These are phyloP conservation scores for Celastrina argiolus DNA, from an alignment of 2,888 invertebrate species.

Conservation along the genomic window DNA sequence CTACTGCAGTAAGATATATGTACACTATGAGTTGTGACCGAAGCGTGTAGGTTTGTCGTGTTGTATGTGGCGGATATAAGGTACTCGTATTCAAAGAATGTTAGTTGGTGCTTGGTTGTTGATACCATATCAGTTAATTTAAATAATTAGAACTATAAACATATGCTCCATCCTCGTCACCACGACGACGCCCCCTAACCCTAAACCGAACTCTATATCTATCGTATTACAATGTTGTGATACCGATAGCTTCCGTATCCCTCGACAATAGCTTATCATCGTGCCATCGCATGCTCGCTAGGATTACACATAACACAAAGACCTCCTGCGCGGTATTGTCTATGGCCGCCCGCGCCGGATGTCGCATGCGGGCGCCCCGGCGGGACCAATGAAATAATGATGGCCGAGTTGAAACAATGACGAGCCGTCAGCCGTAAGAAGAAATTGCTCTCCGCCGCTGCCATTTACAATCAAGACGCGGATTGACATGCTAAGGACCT, in stretches of 20 bases:
- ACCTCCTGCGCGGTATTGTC: conserved; percentile 55
- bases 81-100: no score
- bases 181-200: background rate
- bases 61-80: no score
- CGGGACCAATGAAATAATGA: conserved; percentile 69
- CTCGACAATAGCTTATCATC: conserved; percentile 8
- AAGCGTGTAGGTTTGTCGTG: no score
- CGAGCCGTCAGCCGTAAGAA: conserved; percentile 44
- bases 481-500: conserved; percentile 13
- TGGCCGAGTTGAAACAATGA: conserved; percentile 56
- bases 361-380: conserved; percentile 58
- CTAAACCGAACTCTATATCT: background rate
- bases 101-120: no score
- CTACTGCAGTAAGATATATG: no score
- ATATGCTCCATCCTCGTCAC: background rate
- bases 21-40: no score
- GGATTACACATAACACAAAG: conserved; percentile 49
- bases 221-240: conserved; percentile 1
- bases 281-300: background rate
- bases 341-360: conserved; percentile 67
- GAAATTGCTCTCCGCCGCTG: conserved; percentile 34
- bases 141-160: background rate
- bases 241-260: conserved; percentile 11
- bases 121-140: no score
- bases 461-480: conserved; percentile 34